Conservation (phyloP, 1,140 invertebrate genomes). For the Littorina saxatilis region DNA sequence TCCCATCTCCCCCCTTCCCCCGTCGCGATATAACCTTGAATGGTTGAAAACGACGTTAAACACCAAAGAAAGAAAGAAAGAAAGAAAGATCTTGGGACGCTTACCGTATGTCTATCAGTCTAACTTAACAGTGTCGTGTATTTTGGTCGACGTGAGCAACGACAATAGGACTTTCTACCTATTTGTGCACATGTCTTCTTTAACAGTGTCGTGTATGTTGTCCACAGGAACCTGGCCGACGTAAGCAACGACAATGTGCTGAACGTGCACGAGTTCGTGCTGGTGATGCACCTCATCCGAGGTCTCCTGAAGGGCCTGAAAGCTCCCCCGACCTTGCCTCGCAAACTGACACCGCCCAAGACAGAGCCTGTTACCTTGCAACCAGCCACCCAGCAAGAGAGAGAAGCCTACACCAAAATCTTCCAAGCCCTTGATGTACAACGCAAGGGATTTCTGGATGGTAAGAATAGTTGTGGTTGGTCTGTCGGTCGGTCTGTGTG, state of each 20-base stretch:
- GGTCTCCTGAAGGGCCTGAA: slow-evolving; percentile 55
- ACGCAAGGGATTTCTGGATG: slow-evolving; percentile 51
- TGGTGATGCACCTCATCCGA: slow-evolving; percentile 67
- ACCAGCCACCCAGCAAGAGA: slow-evolving; percentile 50
- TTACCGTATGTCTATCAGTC: no score
- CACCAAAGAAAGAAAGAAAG: no score
- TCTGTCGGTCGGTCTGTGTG: no score
- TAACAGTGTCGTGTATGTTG: background rate
- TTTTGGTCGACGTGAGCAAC: no score
- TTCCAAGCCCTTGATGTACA: slow-evolving; percentile 57
- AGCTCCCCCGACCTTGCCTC: slow-evolving; percentile 57
- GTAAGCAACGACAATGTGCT: slow-evolving; percentile 69
- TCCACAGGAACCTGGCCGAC: slow-evolving; percentile 66
- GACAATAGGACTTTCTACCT: no score
- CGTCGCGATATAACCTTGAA: no score
- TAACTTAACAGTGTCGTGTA: no score
- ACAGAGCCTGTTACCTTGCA: slow-evolving; percentile 40
- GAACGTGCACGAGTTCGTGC: slow-evolving; percentile 68
- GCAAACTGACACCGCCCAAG: slow-evolving; percentile 53
- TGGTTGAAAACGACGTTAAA: no score
- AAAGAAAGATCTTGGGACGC: no score
- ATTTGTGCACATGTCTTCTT: no score
- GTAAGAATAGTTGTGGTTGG: slow-evolving; percentile 40
- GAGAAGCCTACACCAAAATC: slow-evolving; percentile 57
- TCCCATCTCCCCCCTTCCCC: no score